phyloP scores from a whole-genome alignment of 2,888 invertebrate species.

The Mythimna impura region DNA sequence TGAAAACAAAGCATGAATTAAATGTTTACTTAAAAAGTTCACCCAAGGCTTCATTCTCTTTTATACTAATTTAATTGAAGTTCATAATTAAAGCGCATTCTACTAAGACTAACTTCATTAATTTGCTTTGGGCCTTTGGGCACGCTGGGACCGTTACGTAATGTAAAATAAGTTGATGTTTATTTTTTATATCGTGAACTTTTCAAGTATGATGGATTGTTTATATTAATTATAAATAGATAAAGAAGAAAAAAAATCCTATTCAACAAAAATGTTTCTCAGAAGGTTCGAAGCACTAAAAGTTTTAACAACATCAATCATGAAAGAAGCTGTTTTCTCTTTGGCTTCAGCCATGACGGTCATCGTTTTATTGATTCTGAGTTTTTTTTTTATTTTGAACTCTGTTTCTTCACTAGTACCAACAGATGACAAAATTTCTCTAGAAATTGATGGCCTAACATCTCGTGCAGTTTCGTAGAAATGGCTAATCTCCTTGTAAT shows the following conservation, averaged over 20 bases:
- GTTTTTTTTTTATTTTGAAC: too few species aligned
- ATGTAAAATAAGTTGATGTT: slow-evolving; percentile 15
- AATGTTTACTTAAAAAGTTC: slow-evolving; percentile 20
- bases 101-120: slow-evolving; percentile 35
- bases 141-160: slow-evolving; percentile 34
- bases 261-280: not conserved
- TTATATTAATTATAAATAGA: not conserved
- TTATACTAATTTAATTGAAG: slow-evolving; percentile 43
- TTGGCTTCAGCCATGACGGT: not conserved
- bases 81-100: slow-evolving; percentile 54
- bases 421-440: slow-evolving; percentile 13
- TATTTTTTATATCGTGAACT: slow-evolving; percentile 13
- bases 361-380: too few species aligned
- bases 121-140: slow-evolving; percentile 29
- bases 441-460: slow-evolving; percentile 9
- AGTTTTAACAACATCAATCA: too few species aligned
- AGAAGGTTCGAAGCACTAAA: not conserved
- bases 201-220: slow-evolving; percentile 4
- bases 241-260: slow-evolving; percentile 2
- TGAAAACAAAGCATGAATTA: not conserved
- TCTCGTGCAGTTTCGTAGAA: slow-evolving; percentile 12
- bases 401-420: too few species aligned
- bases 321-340: not conserved
- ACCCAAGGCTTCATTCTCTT: slow-evolving; percentile 22
- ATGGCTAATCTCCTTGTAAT: slow-evolving; percentile 38